Evolutionary conservation across 2,797 vertebrate species (phyloP), one percentile per base, ranked within the genome.

Genomic region (Neoniphon sammara): DNA sequence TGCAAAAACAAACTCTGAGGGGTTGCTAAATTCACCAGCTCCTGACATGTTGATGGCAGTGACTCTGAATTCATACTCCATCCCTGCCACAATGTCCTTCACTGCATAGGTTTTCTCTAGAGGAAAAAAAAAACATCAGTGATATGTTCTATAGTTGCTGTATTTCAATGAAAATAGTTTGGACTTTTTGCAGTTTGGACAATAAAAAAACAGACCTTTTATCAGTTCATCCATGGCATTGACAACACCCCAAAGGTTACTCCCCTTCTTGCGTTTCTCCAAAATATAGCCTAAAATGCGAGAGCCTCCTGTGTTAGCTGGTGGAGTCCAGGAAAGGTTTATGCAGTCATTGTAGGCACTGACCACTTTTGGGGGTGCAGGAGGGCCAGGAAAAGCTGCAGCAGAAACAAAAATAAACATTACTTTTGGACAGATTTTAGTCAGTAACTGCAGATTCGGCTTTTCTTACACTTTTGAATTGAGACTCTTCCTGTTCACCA

Each of bases 11-110:
- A 95, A 92, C 53, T 95, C 92, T 0, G 95, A 97, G 0, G 95
- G 88, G 11, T 79, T 88, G 60, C 97, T 97, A 67, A 85, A 92
- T 75, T 96, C 94, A 30, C 96, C 95, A 0, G 56, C 39, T 21
- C 96, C 96, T 0, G 95, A 93, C 34, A 93, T 83, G 71, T 95
- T 95, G 82, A 97, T 84, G 10, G 96, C 96, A 1, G 92, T 93
- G 69, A 97, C 94, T 5, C 95, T 94, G 73, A 97, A 97, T 81
- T 97, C 96, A 2, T 97, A 97, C 68, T 94, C 95, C 78, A 95
- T 78, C 14, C 95, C 95, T 9, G 91, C 91, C 76, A 94, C 91
- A 49, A 98, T 75, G 52, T 91, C 90, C 1, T 65, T 90, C 54
- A 96, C 93, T 0, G 85, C 90, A 88, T 89, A 95, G 86, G 88